Evolutionary conservation across 2,888 invertebrate genomes (phyloP).

Genomic region (Drosophila phalerata): DNA sequence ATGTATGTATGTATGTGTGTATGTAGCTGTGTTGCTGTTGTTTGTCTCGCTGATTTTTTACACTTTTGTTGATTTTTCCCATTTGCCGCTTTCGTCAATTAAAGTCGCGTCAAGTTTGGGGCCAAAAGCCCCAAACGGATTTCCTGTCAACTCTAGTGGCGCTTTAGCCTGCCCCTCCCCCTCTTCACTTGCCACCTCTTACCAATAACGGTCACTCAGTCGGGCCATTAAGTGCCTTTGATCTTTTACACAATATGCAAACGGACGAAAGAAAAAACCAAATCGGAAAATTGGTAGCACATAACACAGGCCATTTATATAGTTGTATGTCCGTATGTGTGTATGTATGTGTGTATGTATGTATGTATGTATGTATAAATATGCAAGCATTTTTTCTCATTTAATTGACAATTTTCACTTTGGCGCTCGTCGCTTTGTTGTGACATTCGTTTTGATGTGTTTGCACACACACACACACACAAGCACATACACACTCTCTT

Average conservation of each 20-base stretch:
- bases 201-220: conserved; percentile 46
- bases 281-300: conserved; percentile 59
- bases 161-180: conserved; percentile 6
- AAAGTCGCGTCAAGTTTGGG: conserved; percentile 66
- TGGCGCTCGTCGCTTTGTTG: conserved; percentile 67
- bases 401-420: conserved; percentile 79
- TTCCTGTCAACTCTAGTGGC: conserved; percentile 54
- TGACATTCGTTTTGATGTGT: conserved; percentile 77
- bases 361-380: neutral
- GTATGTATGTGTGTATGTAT: neutral
- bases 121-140: conserved; percentile 57
- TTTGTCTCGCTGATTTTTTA: conserved; percentile 60
- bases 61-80: conserved; percentile 68
- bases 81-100: conserved; percentile 68
- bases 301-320: conserved; percentile 36
- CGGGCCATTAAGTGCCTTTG: conserved; percentile 77
- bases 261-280: conserved; percentile 33
- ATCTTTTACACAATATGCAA: conserved; percentile 65
- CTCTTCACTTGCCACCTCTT: neutral
- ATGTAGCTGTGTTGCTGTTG: conserved; percentile 17
- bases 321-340: neutral
- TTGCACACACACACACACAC: conserved; percentile 39
- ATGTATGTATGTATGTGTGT: neutral
- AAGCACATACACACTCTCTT: neutral
- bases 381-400: conserved; percentile 39